A percentile compares a stretch with the other conserved stretches of the same genome.
These are phyloP conservation scores for human (Homo sapiens) DNA, from an alignment of 2,113 vertebrate species.

Conservation along the genomic window GRCh38 chr6:156384001-156384500, in stretches of 20 bases:
- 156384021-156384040: background rate
- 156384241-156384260: background rate
- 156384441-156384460: background rate
- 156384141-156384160: background rate
- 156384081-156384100: background rate
- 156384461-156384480: background rate
- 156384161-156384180: background rate
- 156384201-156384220: background rate
- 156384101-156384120: background rate
- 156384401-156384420: background rate
- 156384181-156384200: background rate
- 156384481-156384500: background rate
- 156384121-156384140: background rate
- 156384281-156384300: background rate
- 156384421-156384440: background rate
- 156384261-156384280: background rate
- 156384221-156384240: background rate
- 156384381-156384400: background rate
- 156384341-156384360: background rate
- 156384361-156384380: constrained; percentile 13
- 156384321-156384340: constrained; percentile 27
- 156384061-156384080: background rate
- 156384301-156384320: background rate
- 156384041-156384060: background rate
- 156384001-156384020: background rate